Evolutionary conservation across 2,888 invertebrate genomes (phyloP).

Genomic region (Chouioia cunea): DNA sequence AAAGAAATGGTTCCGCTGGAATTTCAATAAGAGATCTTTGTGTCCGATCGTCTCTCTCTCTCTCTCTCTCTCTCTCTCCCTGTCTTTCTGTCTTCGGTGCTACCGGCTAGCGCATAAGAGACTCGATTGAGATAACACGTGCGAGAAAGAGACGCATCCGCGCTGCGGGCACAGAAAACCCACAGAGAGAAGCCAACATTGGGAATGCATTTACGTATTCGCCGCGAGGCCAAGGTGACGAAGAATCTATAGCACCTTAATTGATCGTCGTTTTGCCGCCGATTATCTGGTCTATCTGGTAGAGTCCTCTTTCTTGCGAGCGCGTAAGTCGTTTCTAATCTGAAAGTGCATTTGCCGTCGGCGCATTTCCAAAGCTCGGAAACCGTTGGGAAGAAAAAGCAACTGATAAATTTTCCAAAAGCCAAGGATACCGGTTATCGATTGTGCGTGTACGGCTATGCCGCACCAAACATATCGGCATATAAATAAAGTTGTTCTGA

Average conservation of each 20-base stretch:
- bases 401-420: slow-evolving; percentile 41
- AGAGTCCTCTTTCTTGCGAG: background rate
- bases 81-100: slow-evolving; percentile 47
- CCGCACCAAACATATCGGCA: too few relatives aligned
- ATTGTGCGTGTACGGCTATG: slow-evolving; percentile 28
- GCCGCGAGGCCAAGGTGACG: slow-evolving; percentile 15
- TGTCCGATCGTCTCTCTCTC: slow-evolving; percentile 52
- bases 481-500: too few relatives aligned
- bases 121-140: slow-evolving; percentile 58
- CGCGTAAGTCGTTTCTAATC: slow-evolving; percentile 19
- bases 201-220: slow-evolving; percentile 57
- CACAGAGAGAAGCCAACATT: slow-evolving; percentile 34
- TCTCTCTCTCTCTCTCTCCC: slow-evolving; percentile 48
- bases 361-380: background rate
- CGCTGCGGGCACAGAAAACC: slow-evolving; percentile 3
- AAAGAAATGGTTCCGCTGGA: slow-evolving; percentile 52
- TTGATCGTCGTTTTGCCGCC: slow-evolving; percentile 51
- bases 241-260: slow-evolving; percentile 48
- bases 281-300: slow-evolving; percentile 53
- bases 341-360: slow-evolving; percentile 23
- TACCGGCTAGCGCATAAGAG: slow-evolving; percentile 13
- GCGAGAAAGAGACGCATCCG: slow-evolving; percentile 1
- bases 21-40: slow-evolving; percentile 56
- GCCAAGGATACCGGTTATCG: slow-evolving; percentile 30
- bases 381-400: background rate